Evolutionary conservation across 1,140 invertebrate genomes (phyloP).

Genomic region (Mylabris phalerata): DNA sequence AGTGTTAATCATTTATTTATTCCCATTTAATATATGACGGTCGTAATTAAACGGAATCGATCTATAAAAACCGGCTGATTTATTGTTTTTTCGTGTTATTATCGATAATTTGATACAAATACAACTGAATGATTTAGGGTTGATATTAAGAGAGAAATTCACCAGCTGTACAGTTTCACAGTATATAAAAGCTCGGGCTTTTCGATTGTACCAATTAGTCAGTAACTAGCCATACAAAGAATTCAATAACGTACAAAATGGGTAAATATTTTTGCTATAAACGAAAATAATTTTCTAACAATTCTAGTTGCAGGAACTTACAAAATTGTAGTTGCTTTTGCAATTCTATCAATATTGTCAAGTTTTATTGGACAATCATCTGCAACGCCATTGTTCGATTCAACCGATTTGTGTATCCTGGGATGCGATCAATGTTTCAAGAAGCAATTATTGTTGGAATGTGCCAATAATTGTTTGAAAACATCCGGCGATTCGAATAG

Average conservation of each 20-base stretch:
- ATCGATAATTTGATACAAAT: too few species aligned
- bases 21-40: too few species aligned
- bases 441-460: conserved; percentile 22
- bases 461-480: conserved; percentile 34
- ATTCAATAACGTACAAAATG: background rate
- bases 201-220: too few species aligned
- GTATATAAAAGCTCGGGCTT: too few species aligned
- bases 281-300: background rate
- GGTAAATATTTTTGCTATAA: background rate
- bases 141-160: too few species aligned
- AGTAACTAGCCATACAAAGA: too few species aligned
- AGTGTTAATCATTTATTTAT: background rate
- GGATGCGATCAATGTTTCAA: conserved; percentile 36
- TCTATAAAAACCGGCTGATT: too few species aligned
- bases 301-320: background rate
- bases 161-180: too few species aligned
- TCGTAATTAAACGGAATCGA: too few species aligned
- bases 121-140: too few species aligned
- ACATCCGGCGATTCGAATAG: conserved; percentile 16
- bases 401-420: conserved; percentile 32
- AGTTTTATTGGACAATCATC: background rate
- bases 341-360: background rate
- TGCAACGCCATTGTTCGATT: conserved; percentile 17
- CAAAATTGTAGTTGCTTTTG: background rate
- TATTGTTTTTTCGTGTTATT: too few species aligned